Conservation (phyloP, 1,140 invertebrate genomes). For the Vanessa tameamea region DNA sequence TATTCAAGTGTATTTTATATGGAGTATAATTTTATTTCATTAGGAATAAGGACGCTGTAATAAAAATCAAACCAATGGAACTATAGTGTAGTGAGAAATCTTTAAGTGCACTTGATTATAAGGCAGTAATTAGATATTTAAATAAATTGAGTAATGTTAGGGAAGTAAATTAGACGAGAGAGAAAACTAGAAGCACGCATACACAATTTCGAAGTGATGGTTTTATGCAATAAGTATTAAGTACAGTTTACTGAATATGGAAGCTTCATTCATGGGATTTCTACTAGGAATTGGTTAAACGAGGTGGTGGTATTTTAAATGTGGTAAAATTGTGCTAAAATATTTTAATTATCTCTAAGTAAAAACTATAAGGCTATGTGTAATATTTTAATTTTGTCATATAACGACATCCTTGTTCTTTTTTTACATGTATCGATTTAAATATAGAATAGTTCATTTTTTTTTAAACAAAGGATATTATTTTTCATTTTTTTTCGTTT, state of each 20-base stretch:
- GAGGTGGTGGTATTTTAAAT: not conserved
- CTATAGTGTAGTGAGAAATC: conserved; percentile 65
- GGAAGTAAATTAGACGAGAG: conserved; percentile 11
- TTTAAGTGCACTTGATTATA: conserved; percentile 76
- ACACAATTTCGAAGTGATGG: not conserved
- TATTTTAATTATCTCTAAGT: not conserved
- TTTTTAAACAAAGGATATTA: no score
- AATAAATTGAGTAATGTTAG: conserved; percentile 26
- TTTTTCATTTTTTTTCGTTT: no score
- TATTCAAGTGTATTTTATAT: conserved; percentile 38
- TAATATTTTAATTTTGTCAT: not conserved
- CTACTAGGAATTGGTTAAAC: conserved; percentile 1
- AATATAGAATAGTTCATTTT: no score
- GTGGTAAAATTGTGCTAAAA: not conserved
- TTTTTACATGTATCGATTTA: not conserved
- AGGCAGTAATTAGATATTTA: conserved; percentile 47
- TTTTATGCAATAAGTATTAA: conserved; percentile 5
- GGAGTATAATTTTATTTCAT: conserved; percentile 44
- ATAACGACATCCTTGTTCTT: not conserved
- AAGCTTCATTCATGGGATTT: conserved; percentile 1
- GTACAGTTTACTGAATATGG: conserved; percentile 9
- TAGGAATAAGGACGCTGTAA: conserved; percentile 51
- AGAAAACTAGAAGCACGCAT: conserved; percentile 23
- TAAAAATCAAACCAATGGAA: conserved; percentile 50
- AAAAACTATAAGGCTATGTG: not conserved